Evolutionary conservation across 2,888 invertebrate species (phyloP).

Genomic region (Dysmachus trigonus): DNA sequence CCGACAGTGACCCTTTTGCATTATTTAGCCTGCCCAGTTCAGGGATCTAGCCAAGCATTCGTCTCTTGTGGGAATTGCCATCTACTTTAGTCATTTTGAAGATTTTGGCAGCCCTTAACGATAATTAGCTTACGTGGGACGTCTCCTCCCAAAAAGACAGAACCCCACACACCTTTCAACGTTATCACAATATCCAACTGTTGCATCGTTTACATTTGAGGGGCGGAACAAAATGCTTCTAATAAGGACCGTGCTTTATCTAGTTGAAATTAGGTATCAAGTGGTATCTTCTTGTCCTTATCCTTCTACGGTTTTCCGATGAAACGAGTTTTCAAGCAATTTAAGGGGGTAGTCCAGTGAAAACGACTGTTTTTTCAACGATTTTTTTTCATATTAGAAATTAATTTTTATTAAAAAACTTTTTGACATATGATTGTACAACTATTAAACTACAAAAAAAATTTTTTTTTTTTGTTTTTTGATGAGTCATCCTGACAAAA

Average conservation of each 20-base stretch:
- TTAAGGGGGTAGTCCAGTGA: no score
- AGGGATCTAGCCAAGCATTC: neutral
- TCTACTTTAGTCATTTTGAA: neutral
- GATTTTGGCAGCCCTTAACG: slow-evolving; percentile 10
- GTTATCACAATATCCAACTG: slow-evolving; percentile 9
- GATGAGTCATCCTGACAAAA: no score
- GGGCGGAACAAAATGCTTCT: neutral
- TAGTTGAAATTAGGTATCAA: neutral
- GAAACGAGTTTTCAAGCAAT: neutral
- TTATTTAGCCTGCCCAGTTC: neutral
- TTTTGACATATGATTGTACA: no score
- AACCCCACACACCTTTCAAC: neutral
- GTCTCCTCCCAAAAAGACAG: neutral
- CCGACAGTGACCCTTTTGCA: slow-evolving; percentile 11
- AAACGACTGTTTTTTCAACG: no score
- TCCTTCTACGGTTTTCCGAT: neutral
- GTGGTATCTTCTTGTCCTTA: neutral
- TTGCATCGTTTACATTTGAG: neutral
- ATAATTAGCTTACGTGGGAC: slow-evolving; percentile 5
- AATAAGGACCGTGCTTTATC: neutral
- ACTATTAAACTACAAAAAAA: no score
- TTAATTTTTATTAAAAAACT: no score
- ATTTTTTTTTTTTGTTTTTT: no score
- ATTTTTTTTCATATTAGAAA: no score
- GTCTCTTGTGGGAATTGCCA: neutral